phyloP scores from a whole-genome alignment of 2,797 vertebrate species.

The Sebastes oblongus region DNA sequence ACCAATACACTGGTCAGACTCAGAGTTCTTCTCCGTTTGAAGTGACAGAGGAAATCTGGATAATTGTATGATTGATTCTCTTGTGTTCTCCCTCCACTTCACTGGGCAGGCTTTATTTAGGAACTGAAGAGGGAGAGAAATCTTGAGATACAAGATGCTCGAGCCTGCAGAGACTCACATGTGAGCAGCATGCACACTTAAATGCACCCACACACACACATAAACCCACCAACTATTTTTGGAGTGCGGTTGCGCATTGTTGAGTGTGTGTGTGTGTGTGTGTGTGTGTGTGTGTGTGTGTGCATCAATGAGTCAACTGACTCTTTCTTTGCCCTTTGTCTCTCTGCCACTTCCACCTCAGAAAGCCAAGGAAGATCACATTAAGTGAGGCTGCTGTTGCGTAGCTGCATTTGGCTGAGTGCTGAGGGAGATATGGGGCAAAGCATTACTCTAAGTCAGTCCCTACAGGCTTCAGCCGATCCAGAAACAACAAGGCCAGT shows the following conservation, averaged over 20 bases:
- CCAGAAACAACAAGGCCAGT: conserved; percentile 79
- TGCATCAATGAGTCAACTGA: conserved; percentile 74
- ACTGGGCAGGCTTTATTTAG: conserved; percentile 75
- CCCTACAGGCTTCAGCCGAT: conserved; percentile 75
- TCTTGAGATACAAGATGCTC: conserved; percentile 64
- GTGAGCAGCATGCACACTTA: conserved; percentile 53
- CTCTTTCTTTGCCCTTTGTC: conserved; percentile 74
- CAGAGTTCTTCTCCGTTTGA: conserved; percentile 61
- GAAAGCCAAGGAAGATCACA: conserved; percentile 80
- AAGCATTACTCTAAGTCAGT: conserved; percentile 80
- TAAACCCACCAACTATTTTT: conserved; percentile 65
- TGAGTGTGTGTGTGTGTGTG: conserved; percentile 16
- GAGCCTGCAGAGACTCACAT: conserved; percentile 52
- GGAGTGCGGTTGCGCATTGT: conserved; percentile 50
- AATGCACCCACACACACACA: conserved; percentile 36
- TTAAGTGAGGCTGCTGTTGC: conserved; percentile 79
- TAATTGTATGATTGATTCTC: conserved; percentile 83
- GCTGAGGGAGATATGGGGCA: conserved; percentile 78
- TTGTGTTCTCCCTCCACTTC: conserved; percentile 73
- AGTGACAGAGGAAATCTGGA: conserved; percentile 79
- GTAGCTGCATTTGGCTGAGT: conserved; percentile 77
- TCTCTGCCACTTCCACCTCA: conserved; percentile 75
- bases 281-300: conserved; percentile 41
- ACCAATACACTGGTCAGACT: conserved; percentile 59
- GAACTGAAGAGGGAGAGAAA: conserved; percentile 62